Conservation (phyloP, 2,888 invertebrate genomes). For the Phragmatobia fuliginosa region DNA sequence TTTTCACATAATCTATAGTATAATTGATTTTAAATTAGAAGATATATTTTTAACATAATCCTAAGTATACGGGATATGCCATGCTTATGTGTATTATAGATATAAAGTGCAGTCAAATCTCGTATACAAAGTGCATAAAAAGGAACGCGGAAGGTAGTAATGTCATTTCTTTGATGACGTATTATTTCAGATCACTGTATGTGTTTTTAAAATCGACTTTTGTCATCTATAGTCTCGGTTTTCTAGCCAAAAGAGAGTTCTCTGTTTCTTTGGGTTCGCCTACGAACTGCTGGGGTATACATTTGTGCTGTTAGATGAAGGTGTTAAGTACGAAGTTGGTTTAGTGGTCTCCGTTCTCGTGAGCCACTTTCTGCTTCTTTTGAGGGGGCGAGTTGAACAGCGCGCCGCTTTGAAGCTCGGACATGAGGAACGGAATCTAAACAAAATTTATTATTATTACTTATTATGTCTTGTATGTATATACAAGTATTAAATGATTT, state of each 20-base stretch:
- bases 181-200: neutral
- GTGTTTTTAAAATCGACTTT: neutral
- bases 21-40: neutral
- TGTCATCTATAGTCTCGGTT: neutral
- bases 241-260: neutral
- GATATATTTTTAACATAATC: neutral
- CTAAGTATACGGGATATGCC: conserved; percentile 1
- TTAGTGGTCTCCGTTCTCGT: conserved; percentile 74
- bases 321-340: neutral
- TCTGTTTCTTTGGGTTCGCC: conserved; percentile 1
- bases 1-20: neutral
- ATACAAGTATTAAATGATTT: too few relatives aligned
- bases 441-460: neutral
- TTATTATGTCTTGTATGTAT: neutral
- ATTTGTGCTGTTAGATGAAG: conserved; percentile 38
- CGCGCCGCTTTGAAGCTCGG: conserved; percentile 70
- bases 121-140: neutral
- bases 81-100: neutral
- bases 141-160: neutral
- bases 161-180: neutral
- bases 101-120: neutral
- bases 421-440: conserved; percentile 71
- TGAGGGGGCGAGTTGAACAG: conserved; percentile 70
- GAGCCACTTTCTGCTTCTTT: conserved; percentile 71
- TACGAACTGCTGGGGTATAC: conserved; percentile 27